These are phyloP conservation scores for Gorsachius goisagi DNA, from an alignment of 2,113 vertebrate genomes.

Conservation along the genomic window DNA sequence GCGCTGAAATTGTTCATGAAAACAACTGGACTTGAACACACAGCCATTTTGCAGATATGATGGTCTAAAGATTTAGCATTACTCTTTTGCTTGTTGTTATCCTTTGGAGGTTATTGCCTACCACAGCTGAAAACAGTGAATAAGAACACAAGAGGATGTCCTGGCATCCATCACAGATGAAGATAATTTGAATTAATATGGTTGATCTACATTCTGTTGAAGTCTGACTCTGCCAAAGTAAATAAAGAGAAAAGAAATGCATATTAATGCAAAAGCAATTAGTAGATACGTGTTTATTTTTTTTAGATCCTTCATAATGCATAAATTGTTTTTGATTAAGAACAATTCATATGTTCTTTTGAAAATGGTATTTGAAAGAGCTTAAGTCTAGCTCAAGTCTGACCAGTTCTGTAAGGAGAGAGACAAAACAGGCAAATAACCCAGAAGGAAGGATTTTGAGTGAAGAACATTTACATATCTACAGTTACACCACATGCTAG, in stretches of 20 bases:
- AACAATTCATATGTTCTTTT: neutral
- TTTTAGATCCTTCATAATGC: neutral
- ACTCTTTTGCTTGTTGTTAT: neutral
- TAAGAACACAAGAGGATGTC: neutral
- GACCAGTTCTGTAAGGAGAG: neutral
- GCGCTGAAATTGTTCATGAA: constrained; percentile 3
- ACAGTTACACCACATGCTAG: neutral
- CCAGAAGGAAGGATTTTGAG: neutral
- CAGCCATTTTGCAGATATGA: neutral
- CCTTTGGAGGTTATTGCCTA: neutral
- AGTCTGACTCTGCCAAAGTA: neutral
- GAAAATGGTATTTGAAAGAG: neutral
- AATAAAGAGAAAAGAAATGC: neutral
- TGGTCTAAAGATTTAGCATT: neutral
- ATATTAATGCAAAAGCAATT: neutral
- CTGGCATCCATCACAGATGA: neutral
- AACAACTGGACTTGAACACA: constrained; percentile 21
- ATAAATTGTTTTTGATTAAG: neutral
- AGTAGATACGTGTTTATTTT: neutral
- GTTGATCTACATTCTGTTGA: constrained; percentile 7
- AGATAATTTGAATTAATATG: neutral
- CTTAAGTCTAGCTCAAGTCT: neutral
- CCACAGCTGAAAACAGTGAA: neutral
- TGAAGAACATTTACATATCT: neutral
- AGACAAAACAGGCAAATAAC: neutral